A percentile compares a stretch with the other conserved stretches of the same genome.
phyloP scores from a whole-genome alignment of 1,140 invertebrate species.

The Paraescarpia echinospica region DNA sequence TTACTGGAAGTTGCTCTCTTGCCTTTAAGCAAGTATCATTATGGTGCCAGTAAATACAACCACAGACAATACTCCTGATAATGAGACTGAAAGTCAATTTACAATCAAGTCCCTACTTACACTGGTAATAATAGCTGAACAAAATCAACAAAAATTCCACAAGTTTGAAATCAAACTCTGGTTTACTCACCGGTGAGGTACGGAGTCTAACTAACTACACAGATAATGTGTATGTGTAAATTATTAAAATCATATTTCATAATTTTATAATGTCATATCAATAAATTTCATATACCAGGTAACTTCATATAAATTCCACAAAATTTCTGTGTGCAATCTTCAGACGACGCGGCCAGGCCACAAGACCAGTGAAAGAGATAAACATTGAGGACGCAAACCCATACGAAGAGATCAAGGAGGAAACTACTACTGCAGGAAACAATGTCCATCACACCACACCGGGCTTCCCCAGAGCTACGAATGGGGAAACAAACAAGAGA shows the following conservation, averaged over 20 bases:
- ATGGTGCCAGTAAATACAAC: not conserved
- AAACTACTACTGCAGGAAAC: not conserved
- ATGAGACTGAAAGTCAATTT: not conserved
- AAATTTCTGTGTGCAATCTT: not conserved
- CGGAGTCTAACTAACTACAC: too few species aligned
- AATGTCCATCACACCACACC: not conserved
- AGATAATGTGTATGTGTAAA: too few species aligned
- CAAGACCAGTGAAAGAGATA: not conserved
- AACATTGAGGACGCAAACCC: not conserved
- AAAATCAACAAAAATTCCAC: not conserved
- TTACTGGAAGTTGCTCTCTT: too few species aligned
- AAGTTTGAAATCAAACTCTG: too few species aligned
- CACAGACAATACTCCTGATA: not conserved
- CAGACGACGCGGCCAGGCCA: not conserved
- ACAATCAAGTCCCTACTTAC: not conserved
- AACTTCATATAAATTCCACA: not conserved
- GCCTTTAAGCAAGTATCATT: not conserved
- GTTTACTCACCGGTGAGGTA: too few species aligned
- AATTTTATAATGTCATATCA: not conserved
- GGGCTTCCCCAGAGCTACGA: not conserved
- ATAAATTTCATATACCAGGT: too few species aligned
- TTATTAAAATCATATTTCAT: not conserved
- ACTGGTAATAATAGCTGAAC: not conserved
- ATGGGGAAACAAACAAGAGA: not conserved
- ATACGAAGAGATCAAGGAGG: not conserved